A percentile compares a stretch with the other conserved stretches of the same genome.
These are phyloP conservation scores for Ectemnius lituratus DNA, from an alignment of 2,888 invertebrate genomes.

Conservation along the genomic window DNA sequence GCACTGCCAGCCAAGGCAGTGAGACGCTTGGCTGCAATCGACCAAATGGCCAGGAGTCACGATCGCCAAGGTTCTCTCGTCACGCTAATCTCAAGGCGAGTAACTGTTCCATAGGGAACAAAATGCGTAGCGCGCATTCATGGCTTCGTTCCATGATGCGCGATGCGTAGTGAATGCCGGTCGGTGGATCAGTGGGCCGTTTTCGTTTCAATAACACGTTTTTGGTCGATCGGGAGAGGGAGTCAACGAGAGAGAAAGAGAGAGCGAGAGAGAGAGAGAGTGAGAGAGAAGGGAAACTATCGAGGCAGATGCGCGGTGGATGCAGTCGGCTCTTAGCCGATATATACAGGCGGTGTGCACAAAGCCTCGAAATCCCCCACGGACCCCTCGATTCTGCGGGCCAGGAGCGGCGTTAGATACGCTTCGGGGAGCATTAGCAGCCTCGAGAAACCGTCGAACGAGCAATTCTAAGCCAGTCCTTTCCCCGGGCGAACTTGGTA, in stretches of 20 bases:
- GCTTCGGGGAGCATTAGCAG: constrained; percentile 57
- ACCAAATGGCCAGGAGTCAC: constrained; percentile 20
- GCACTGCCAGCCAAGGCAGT: constrained; percentile 25
- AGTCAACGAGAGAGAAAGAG: constrained; percentile 13
- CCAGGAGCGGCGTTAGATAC: constrained; percentile 56
- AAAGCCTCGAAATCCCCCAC: constrained; percentile 51
- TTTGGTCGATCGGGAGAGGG: constrained; percentile 16
- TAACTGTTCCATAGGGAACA: constrained; percentile 15
- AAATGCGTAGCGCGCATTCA: not conserved
- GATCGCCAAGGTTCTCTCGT: constrained; percentile 9
- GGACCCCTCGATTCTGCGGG: constrained; percentile 55
- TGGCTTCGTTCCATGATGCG: constrained; percentile 16
- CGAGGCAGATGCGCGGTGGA: constrained; percentile 44
- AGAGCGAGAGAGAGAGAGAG: not conserved
- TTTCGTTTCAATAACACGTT: constrained; percentile 46
- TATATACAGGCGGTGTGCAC: constrained; percentile 27
- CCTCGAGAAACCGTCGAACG: constrained; percentile 51
- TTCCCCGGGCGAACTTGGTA: constrained; percentile 38
- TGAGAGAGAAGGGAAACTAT: constrained; percentile 32
- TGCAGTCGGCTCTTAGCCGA: constrained; percentile 18
- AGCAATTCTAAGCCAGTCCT: constrained; percentile 51
- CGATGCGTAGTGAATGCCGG: constrained; percentile 15
- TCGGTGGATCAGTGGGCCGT: constrained; percentile 17
- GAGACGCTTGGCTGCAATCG: constrained; percentile 19
- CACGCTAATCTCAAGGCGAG: constrained; percentile 31